Evolutionary conservation across 2,113 vertebrate species (phyloP), one percentile per base, ranked within the genome.

Genomic region (Cettia cetti): DNA sequence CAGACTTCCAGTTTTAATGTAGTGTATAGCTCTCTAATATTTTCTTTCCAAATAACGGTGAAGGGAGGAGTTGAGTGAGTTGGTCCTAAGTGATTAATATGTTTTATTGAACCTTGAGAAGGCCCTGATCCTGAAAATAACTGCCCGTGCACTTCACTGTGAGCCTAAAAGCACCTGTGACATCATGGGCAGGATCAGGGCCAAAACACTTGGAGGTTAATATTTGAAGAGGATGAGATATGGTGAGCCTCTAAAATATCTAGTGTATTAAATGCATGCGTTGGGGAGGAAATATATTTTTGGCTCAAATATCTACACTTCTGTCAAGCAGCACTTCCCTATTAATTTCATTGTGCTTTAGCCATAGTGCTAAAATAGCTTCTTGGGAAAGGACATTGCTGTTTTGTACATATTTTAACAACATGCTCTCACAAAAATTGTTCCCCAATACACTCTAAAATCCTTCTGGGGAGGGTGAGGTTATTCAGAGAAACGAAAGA

Each of bases 41-140:
- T 97, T 93, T 96, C 95, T 96, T 83, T 96, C 80, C 75, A 96
- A 97, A 95, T 94, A 95, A 49, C 0, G 0, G 82, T 45, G 69
- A 71, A 79, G 92, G 93, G 53, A 94, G 61, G 86, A 95, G 88
- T 89, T 96, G 95, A 96, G 90, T 94, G 96, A 97, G 65, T 76
- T 89, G 69, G n/a, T 86, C 1, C 4, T 59, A 54, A 90, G 85
- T 96, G 96, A 96, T 96, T 96, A 96, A 96, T 97, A 83, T 0
- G 0, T 96, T 93, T 89, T 69, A 2, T 60, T 96, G 94, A 96
- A 97, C 94, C 94, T 94, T 95, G 35, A 33, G 88, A 89, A 92
- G 88, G 61, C 65, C 90, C 60, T 19, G 85, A 44, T 95, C 49
- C 71, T 59, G 33, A 77, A 90, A 74, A 71, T 39, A 82, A 59